phyloP scores from a whole-genome alignment of 92 coral and sea anemone genomes.

The Zoanthus gigantus region DNA sequence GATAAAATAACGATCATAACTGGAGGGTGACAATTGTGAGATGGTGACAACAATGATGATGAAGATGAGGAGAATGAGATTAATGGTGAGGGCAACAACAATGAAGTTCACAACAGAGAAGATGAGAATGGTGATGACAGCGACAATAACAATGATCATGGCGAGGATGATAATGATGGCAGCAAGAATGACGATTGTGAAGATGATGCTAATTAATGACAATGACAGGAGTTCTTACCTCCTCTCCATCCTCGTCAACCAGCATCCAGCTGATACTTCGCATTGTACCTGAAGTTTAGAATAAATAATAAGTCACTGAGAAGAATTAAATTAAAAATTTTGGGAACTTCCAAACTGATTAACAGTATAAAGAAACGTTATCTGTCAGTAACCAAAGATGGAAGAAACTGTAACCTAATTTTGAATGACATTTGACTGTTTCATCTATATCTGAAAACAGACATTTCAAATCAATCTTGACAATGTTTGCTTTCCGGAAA shows the following conservation, averaged over 20 bases:
- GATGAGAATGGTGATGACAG: neutral
- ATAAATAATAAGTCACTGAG: neutral
- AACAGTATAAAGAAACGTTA: no score
- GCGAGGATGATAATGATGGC: no score
- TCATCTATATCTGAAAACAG: no score
- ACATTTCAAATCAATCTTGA: no score
- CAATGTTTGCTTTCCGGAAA: no score
- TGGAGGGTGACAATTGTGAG: neutral
- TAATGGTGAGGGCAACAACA: neutral
- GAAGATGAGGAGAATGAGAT: neutral
- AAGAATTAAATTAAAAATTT: no score
- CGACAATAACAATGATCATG: no score
- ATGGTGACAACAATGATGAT: neutral
- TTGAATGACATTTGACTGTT: no score
- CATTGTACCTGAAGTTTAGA: constrained; percentile 59
- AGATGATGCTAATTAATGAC: neutral
- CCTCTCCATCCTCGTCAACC: constrained; percentile 99
- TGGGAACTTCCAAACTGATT: no score
- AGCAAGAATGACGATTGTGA: neutral
- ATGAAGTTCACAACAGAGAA: neutral
- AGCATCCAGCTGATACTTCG: constrained; percentile 89
- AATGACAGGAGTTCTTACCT: constrained; percentile 55
- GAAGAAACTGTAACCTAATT: no score
- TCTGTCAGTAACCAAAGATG: no score
- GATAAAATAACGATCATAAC: neutral